Evolutionary conservation across 1,140 invertebrate species (phyloP).

Genomic region (Phocides pigmalion): DNA sequence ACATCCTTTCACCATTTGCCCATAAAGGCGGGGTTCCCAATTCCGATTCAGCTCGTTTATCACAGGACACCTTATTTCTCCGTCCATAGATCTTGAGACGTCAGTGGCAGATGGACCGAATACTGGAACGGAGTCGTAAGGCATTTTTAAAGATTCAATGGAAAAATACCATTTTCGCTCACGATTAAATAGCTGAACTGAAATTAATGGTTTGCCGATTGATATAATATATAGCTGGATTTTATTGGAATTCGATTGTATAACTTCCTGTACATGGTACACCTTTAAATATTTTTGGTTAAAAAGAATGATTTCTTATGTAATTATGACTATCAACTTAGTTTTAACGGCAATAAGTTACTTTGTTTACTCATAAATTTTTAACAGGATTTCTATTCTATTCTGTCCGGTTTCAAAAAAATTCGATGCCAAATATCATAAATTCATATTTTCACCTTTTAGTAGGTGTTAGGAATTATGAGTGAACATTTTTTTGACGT

Average conservation of each 20-base stretch:
- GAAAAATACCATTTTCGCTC: not conserved
- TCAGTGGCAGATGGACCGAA: slow-evolving; percentile 36
- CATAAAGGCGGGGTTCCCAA: slow-evolving; percentile 8
- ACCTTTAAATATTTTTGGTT: too few species aligned
- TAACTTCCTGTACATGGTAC: too few species aligned
- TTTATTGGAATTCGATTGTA: too few species aligned
- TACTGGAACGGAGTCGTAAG: slow-evolving; percentile 19
- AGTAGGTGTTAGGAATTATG: too few species aligned
- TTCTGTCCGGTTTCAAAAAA: too few species aligned
- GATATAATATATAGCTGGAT: not conserved
- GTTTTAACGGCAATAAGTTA: too few species aligned
- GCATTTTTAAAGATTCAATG: slow-evolving; percentile 23
- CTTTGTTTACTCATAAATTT: too few species aligned
- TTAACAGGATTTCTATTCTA: too few species aligned
- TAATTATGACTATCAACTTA: too few species aligned
- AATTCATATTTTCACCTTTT: too few species aligned
- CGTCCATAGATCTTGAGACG: slow-evolving; percentile 30
- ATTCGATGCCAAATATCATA: too few species aligned
- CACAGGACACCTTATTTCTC: slow-evolving; percentile 32
- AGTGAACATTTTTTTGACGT: too few species aligned
- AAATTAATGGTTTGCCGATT: not conserved
- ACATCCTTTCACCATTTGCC: not conserved
- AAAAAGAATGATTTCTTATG: not conserved
- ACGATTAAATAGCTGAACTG: not conserved
- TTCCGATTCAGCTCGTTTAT: slow-evolving; percentile 39